Percentiles rank a stretch among this genome's conserved stretches.
Conservation (phyloP, 2,113 vertebrate genomes). For the Cygnus atratus region DNA sequence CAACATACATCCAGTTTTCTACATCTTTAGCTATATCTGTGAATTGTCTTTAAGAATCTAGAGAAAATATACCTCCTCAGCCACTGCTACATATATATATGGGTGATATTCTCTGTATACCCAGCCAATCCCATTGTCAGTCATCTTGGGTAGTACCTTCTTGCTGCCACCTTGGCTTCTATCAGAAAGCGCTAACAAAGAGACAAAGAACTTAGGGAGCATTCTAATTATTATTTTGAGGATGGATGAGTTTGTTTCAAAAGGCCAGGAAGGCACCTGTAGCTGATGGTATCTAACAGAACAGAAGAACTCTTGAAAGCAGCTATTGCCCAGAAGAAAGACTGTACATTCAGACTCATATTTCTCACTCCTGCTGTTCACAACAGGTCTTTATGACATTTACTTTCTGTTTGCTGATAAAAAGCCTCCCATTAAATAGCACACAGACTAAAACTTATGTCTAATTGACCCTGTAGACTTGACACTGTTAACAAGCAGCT, state of each 20-base stretch:
- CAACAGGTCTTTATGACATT: neutral
- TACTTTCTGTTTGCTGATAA: neutral
- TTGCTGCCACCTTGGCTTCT: neutral
- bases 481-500: neutral
- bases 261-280: neutral
- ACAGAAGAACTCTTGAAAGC: neutral
- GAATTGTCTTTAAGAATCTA: neutral
- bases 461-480: neutral
- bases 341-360: neutral
- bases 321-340: neutral
- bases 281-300: neutral
- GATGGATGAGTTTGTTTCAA: neutral
- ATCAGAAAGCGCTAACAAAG: neutral
- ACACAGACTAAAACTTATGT: neutral
- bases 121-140: neutral
- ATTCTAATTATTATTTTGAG: neutral
- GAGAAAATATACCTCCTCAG: neutral
- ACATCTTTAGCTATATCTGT: neutral
- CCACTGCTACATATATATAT: neutral
- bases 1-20: neutral
- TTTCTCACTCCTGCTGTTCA: neutral
- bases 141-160: neutral
- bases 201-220: neutral
- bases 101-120: too few relatives aligned
- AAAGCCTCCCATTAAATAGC: neutral